phyloP scores from a whole-genome alignment of 2,113 vertebrate species.

The Piaya cayana region DNA sequence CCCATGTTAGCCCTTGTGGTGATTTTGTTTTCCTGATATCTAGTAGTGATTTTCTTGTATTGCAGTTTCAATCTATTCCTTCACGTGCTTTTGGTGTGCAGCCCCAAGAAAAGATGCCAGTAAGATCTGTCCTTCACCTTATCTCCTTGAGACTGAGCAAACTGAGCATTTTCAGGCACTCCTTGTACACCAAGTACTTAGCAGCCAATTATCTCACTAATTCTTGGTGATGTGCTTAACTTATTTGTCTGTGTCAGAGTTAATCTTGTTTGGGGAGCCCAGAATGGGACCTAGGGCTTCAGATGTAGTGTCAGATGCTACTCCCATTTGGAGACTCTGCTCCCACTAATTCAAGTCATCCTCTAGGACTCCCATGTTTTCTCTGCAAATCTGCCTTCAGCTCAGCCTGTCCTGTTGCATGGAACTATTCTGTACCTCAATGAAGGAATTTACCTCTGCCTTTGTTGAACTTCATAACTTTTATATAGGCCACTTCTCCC shows the following conservation, averaged over 20 bases:
- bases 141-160: neutral
- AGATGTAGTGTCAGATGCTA: neutral
- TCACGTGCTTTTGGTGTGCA: neutral
- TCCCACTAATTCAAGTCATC: neutral
- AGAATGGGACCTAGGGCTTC: neutral
- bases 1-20: neutral
- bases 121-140: neutral
- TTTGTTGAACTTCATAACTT: neutral
- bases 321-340: neutral
- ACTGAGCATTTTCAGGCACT: neutral
- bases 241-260: neutral
- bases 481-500: neutral
- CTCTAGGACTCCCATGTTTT: neutral
- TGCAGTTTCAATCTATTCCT: neutral
- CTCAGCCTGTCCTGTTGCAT: neutral
- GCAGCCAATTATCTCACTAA: neutral
- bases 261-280: neutral
- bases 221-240: neutral
- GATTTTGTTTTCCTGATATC: neutral
- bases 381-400: neutral
- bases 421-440: neutral
- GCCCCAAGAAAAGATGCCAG: neutral
- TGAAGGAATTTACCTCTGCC: neutral
- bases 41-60: neutral
- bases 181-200: neutral